Evolutionary conservation across 2,113 vertebrate genomes (phyloP).

Genomic region (Amia ocellicauda): DNA sequence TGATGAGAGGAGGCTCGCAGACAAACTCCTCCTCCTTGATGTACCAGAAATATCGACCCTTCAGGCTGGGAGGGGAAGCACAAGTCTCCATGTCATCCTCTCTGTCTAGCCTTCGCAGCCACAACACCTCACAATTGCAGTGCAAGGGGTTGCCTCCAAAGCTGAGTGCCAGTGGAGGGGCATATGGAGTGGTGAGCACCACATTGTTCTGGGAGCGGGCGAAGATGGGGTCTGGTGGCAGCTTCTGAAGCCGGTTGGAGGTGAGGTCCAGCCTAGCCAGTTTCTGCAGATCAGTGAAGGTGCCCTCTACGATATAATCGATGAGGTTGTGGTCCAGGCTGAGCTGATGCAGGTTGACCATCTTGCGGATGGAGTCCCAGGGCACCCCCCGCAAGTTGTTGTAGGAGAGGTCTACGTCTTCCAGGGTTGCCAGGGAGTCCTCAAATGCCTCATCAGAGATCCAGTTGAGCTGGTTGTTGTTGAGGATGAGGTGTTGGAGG

Average conservation of each 20-base stretch:
- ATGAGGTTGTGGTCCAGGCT: slow-evolving; percentile 96
- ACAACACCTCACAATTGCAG: slow-evolving; percentile 94
- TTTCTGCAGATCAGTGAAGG: slow-evolving; percentile 84
- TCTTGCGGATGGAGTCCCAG: slow-evolving; percentile 88
- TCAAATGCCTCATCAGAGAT: slow-evolving; percentile 84
- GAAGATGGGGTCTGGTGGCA: slow-evolving; percentile 92
- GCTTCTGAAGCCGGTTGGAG: slow-evolving; percentile 92
- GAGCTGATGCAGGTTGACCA: slow-evolving; percentile 94
- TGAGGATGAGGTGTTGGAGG: slow-evolving; percentile 93
- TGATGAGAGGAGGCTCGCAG: slow-evolving; percentile 92
- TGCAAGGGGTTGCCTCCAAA: slow-evolving; percentile 94
- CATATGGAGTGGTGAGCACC: slow-evolving; percentile 74
- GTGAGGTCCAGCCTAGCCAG: slow-evolving; percentile 92
- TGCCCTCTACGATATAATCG: slow-evolving; percentile 84
- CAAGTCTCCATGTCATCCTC: slow-evolving; percentile 97
- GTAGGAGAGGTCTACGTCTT: slow-evolving; percentile 95
- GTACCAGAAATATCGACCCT: slow-evolving; percentile 95
- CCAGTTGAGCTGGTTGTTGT: slow-evolving; percentile 88
- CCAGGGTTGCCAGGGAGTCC: slow-evolving; percentile 83
- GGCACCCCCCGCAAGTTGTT: slow-evolving; percentile 89
- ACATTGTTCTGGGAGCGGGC: slow-evolving; percentile 79
- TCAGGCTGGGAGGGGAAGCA: slow-evolving; percentile 83
- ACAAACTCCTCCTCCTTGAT: slow-evolving; percentile 90
- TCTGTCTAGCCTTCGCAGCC: slow-evolving; percentile 84
- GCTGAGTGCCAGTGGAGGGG: slow-evolving; percentile 81